Percentiles rank a stretch among this genome's conserved stretches.
These are phyloP conservation scores for Bombyx huttoni DNA, from an alignment of 2,888 invertebrate species.

Conservation along the genomic window DNA sequence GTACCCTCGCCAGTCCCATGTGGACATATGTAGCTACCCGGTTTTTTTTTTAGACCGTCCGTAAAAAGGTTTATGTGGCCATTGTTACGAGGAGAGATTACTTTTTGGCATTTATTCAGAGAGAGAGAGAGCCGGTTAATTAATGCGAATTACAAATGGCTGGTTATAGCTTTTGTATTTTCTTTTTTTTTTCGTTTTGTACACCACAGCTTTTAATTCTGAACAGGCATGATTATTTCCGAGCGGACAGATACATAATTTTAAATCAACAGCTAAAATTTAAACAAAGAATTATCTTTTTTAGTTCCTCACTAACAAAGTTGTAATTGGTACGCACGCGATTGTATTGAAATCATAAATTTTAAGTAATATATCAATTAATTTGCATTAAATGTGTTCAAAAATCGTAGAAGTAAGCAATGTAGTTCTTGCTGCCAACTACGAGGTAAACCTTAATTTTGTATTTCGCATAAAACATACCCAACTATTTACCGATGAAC, in stretches of 20 bases:
- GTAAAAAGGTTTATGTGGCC: conserved; percentile 48
- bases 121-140: conserved; percentile 26
- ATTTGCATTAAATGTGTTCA: too few species aligned
- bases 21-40: conserved; percentile 39
- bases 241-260: background rate
- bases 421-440: too few species aligned
- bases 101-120: conserved; percentile 41
- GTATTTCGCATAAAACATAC: too few species aligned
- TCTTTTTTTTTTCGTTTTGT: conserved; percentile 8
- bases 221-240: conserved; percentile 2
- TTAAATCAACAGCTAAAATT: too few species aligned
- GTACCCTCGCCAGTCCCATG: conserved; percentile 37
- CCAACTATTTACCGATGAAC: too few species aligned
- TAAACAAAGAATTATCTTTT: too few species aligned
- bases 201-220: conserved; percentile 3
- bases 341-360: too few species aligned
- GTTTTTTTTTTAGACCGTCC: conserved; percentile 26
- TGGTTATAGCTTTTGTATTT: conserved; percentile 18
- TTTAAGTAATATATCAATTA: too few species aligned
- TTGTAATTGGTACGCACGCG: too few species aligned
- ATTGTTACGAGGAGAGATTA: conserved; percentile 43
- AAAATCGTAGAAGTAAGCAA: too few species aligned
- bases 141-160: conserved; percentile 43
- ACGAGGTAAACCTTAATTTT: too few species aligned
- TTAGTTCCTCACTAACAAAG: too few species aligned